Evolutionary conservation across 1,140 invertebrate species (phyloP), one percentile per base, ranked within the genome.

Genomic region (Leptinotarsa lineolata): DNA sequence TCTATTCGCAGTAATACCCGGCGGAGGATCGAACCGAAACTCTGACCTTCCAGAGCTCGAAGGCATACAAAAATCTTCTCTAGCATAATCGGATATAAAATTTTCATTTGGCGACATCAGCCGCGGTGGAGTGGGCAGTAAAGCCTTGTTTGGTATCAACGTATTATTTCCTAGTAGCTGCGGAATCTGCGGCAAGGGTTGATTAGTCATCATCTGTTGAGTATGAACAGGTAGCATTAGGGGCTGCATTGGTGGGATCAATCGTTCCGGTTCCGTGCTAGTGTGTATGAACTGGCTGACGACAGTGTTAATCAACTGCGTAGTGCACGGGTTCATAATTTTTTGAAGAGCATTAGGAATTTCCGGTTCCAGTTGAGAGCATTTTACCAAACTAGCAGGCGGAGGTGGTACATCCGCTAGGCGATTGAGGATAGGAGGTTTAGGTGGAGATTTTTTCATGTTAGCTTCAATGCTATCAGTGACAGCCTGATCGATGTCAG

Each of bases 401-500:
- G 65, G 44, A 44, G 74, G 65, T 11, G 74, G 58, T 16, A 64
- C 68, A 24, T 67, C 72, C n/a, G 72, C 15, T 21, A 77, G 20
- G 13, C 68, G 70, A 30, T 69, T 70, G 2, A 60, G 59, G n/a
- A 63, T 58, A 6, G 70, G 69, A 6, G 46, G 48, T 63, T 70
- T 70, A 30, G 61, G 60, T n/a, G 77, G 73, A 21, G 72, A 75
- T 45, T 44, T 69, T 60, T 77, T 79, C 75, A 79, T 81, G 18
- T 59, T 72, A 18, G 76, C 65, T 68, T 79, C 77, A 59, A 76
- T 80, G 46, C 72, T 77, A 2, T 78, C 76, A 3, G 68, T 20
- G 1, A 79, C 73, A 11, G 58, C 58, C 58, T 74, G 77, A 24
- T 78, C 77, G 11, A 77, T 58, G 58, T 78, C 79, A 3, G 59